Base-by-base conservation (phyloP, 2,797 vertebrate species). In the Trematomus bernacchii region DNA sequence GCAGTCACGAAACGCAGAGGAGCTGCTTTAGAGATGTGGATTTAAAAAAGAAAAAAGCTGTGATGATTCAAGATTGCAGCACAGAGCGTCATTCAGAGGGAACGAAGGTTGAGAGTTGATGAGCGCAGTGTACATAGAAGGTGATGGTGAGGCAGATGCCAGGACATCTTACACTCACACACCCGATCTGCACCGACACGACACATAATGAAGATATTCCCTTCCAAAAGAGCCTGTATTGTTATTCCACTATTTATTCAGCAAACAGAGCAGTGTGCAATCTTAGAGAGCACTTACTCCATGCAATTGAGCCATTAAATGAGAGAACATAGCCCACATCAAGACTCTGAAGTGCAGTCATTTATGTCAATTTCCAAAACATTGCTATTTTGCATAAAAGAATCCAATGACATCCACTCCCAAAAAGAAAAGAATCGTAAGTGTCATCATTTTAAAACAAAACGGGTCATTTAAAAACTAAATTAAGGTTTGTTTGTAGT, bases 21-120 rank as follows among this genome's bases (percentile, higher is more conserved):
- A 71, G 75, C 57, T 60, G 72, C 55, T 84, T 86, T 80, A 65
- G 65, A 77, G 76, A 80, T 67, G 74, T 72, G 53, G 63, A 52
- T 85, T 83, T 78, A 2, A 37, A 37, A 33, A 33, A 33, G 7
- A 5, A 37, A 57, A 68, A 70, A 61, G 61, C 66, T 63, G 67
- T 23, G 61, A 76, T 78, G 57, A 64, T 79, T 74, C 55, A 77
- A 55, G 65, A 72, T 63, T 65, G 53, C 69, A 63, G 79, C 60
- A 73, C 19, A 27, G 30, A 65, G 33, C 14, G 10, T 37, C 67
- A 59, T 64, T 44, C 67, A 73, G 42, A 60, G 10, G n/a, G 72
- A 69, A 67, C 21, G 23, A 59, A 76, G 63, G 61, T 23, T 44
- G 50, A 47, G 76, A 65, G 60, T n/a, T 62, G 67, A 76, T 30